phyloP scores from a whole-genome alignment of 2,888 invertebrate species.

The Parnassius smintheus region DNA sequence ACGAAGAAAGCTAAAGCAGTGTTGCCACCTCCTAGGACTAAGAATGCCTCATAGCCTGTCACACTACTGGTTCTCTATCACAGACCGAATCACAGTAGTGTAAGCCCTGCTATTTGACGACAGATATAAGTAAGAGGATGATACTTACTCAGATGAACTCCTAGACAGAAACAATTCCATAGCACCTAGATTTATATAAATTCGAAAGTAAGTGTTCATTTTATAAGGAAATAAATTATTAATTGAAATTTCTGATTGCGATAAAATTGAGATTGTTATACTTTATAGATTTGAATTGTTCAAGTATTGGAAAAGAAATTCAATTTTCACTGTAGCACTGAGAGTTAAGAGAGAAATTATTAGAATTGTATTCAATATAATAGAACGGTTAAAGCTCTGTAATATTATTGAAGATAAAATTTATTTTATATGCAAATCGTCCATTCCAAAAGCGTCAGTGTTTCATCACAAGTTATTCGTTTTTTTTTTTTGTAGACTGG shows the following conservation, averaged over 20 bases:
- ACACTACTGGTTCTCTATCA: too few relatives aligned
- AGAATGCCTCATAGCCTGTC: too few relatives aligned
- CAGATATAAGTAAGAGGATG: too few relatives aligned
- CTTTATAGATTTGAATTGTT: conserved; percentile 36
- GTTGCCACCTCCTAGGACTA: too few relatives aligned
- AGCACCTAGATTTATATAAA: too few relatives aligned
- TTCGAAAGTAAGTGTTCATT: too few relatives aligned
- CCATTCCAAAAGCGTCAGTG: conserved; percentile 46
- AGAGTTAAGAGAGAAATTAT: conserved; percentile 57
- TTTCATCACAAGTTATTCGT: conserved; percentile 72
- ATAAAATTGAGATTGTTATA: conserved; percentile 28
- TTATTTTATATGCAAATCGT: conserved; percentile 28
- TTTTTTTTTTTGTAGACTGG: conserved; percentile 66
- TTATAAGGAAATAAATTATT: conserved; percentile 33
- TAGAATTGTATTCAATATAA: conserved; percentile 64
- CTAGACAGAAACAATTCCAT: too few relatives aligned
- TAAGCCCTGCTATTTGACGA: too few relatives aligned
- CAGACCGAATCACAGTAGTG: too few relatives aligned
- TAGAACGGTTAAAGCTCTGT: conserved; percentile 48
- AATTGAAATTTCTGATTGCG: conserved; percentile 35
- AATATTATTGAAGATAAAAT: conserved; percentile 26
- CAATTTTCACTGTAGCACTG: conserved; percentile 48
- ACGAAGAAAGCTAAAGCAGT: too few relatives aligned
- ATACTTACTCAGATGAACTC: too few relatives aligned
- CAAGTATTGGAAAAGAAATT: conserved; percentile 47